Conservation (phyloP, 2,113 vertebrate species). For the Rhagologus leucostigma region DNA sequence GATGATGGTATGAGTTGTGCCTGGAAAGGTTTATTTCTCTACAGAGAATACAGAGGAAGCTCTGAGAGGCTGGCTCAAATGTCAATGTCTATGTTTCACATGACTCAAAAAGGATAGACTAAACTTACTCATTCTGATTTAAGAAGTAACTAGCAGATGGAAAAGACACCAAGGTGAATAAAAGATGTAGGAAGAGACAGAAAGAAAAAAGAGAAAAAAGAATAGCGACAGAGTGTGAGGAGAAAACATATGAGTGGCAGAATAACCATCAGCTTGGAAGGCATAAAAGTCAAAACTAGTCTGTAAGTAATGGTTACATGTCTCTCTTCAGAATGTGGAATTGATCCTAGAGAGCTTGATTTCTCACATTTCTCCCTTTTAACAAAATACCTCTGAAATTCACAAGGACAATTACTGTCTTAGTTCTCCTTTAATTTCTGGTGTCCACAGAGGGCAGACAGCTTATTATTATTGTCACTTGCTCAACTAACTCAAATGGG, state of each 20-base stretch:
- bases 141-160: background rate
- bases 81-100: background rate
- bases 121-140: background rate
- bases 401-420: background rate
- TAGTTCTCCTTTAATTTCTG: background rate
- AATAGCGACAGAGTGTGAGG: background rate
- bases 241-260: background rate
- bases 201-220: background rate
- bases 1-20: background rate
- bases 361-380: background rate
- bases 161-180: background rate
- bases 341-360: background rate
- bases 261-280: background rate
- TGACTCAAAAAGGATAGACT: background rate
- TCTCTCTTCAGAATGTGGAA: background rate
- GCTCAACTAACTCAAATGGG: background rate
- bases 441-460: background rate
- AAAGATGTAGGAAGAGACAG: background rate
- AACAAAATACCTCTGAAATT: background rate
- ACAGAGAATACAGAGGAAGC: background rate
- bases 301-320: background rate
- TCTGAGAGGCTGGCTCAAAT: background rate
- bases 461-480: background rate
- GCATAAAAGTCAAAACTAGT: background rate
- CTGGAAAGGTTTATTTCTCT: background rate